phyloP scores from a whole-genome alignment of 1,140 invertebrate species.

The Odontomachus brunneus region DNA sequence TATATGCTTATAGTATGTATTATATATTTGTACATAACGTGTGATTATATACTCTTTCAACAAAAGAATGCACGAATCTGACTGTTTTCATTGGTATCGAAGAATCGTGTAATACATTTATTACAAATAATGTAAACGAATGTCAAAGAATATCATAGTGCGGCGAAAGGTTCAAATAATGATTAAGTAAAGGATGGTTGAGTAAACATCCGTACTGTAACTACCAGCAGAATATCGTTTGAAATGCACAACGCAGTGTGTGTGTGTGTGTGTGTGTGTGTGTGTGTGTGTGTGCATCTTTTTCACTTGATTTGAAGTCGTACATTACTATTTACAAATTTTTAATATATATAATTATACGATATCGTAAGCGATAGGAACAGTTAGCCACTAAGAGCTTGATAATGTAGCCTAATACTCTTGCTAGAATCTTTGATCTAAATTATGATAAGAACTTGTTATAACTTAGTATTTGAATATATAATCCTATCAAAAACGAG shows the following conservation, averaged over 20 bases:
- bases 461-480: slow-evolving; percentile 35
- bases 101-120: slow-evolving; percentile 16
- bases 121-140: background rate
- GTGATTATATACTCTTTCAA: slow-evolving; percentile 47
- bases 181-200: too few species aligned
- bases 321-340: background rate
- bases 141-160: slow-evolving; percentile 17
- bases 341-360: slow-evolving; percentile 32
- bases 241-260: background rate
- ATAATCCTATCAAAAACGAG: slow-evolving; percentile 27
- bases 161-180: background rate
- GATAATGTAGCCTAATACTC: slow-evolving; percentile 51
- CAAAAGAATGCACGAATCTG: background rate
- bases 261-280: too few species aligned
- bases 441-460: slow-evolving; percentile 43
- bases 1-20: background rate
- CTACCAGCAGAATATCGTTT: slow-evolving; percentile 3
- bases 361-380: slow-evolving; percentile 15
- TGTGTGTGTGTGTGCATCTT: too few species aligned
- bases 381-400: slow-evolving; percentile 36
- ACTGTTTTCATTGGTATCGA: background rate
- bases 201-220: slow-evolving; percentile 18
- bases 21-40: slow-evolving; percentile 45
- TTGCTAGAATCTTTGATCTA: slow-evolving; percentile 11
- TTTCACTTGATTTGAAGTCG: background rate